Evolutionary conservation across 2,888 invertebrate species (phyloP).

Genomic region (Coecobrya sp.): DNA sequence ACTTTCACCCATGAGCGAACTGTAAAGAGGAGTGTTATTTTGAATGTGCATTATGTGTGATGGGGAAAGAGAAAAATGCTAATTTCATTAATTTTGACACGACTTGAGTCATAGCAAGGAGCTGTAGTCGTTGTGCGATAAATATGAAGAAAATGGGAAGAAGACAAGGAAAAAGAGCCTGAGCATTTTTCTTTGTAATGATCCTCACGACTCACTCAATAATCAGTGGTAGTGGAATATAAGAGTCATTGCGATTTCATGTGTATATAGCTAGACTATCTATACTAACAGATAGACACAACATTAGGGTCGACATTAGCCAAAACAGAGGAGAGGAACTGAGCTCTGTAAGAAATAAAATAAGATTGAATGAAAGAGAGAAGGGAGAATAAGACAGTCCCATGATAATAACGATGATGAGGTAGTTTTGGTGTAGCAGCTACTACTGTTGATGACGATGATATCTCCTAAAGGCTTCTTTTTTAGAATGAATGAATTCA

Average conservation of each 20-base stretch:
- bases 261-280: not conserved
- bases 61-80: slow-evolving; percentile 82
- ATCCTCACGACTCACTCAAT: slow-evolving; percentile 68
- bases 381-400: slow-evolving; percentile 32
- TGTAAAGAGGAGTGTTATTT: not conserved
- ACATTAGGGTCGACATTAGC: slow-evolving; percentile 38
- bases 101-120: slow-evolving; percentile 10
- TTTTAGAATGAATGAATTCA: slow-evolving; percentile 50
- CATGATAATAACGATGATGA: slow-evolving; percentile 44
- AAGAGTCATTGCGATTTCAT: not conserved
- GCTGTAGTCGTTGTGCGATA: slow-evolving; percentile 63
- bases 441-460: slow-evolving; percentile 52
- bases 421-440: not conserved
- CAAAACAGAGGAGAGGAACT: not conserved
- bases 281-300: not conserved
- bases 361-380: not conserved
- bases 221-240: slow-evolving; percentile 34
- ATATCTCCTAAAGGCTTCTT: slow-evolving; percentile 66
- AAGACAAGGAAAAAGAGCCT: slow-evolving; percentile 41
- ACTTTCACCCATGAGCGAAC: slow-evolving; percentile 79
- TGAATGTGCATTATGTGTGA: not conserved
- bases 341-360: not conserved
- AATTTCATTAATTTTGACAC: slow-evolving; percentile 85
- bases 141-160: slow-evolving; percentile 37
- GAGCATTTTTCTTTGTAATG: slow-evolving; percentile 61